Evolutionary conservation across 2,888 invertebrate species (phyloP).

Genomic region (Drosophila rubida): DNA sequence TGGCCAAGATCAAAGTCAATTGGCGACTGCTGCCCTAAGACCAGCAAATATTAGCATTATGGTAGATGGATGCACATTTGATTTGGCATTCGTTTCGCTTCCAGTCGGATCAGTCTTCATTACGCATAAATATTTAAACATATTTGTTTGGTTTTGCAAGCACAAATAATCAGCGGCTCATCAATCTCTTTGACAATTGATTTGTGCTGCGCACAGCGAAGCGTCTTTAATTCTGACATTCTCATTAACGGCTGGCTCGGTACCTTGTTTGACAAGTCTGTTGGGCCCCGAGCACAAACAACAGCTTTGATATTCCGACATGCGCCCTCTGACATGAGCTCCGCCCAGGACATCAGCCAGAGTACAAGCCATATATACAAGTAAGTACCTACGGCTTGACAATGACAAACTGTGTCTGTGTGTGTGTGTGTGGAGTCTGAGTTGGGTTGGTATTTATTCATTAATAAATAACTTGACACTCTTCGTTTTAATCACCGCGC

Average conservation of each 20-base stretch:
- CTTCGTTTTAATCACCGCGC: constrained; percentile 68
- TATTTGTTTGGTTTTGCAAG: not conserved
- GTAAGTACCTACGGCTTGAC: constrained; percentile 19
- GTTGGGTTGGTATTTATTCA: constrained; percentile 53
- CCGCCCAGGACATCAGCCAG: constrained; percentile 25
- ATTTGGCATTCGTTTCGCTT: constrained; percentile 4
- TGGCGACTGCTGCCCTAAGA: not conserved
- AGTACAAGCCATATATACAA: not conserved
- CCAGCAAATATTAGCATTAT: constrained; percentile 10
- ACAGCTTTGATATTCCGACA: constrained; percentile 15
- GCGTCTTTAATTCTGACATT: not conserved
- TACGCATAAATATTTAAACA: not conserved
- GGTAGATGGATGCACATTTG: not conserved
- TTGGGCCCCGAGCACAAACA: constrained; percentile 1
- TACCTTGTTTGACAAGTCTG: constrained; percentile 11
- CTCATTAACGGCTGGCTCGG: not conserved
- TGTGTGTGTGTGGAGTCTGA: constrained; percentile 10
- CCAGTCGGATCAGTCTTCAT: not conserved
- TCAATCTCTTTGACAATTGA: constrained; percentile 4
- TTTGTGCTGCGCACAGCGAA: not conserved
- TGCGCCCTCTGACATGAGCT: constrained; percentile 26
- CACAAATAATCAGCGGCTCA: not conserved
- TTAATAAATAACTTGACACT: constrained; percentile 71
- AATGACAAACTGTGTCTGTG: constrained; percentile 27
- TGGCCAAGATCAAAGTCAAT: constrained; percentile 45